phyloP scores from a whole-genome alignment of 1,140 invertebrate genomes.

The Oreohelix idahoensis region DNA sequence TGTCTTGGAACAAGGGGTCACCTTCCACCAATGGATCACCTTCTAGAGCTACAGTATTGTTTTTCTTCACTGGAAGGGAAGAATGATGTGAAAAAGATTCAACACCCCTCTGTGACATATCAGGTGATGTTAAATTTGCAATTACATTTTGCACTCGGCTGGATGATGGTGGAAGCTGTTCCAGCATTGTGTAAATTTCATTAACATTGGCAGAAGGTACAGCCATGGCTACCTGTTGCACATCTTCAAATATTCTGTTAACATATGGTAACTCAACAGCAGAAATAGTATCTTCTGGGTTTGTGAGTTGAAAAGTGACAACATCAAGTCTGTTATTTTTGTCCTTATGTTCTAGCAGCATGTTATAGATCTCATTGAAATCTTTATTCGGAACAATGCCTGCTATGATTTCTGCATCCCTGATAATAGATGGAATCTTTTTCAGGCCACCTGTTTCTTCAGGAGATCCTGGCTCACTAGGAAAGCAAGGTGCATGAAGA shows the following conservation, averaged over 20 bases:
- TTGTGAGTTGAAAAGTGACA: constrained; percentile 52
- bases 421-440: constrained; percentile 46
- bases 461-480: neutral
- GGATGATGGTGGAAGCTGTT: constrained; percentile 18
- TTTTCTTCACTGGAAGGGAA: constrained; percentile 36
- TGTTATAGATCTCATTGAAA: constrained; percentile 51
- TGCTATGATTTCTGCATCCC: constrained; percentile 59
- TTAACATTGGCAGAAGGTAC: constrained; percentile 20
- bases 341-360: constrained; percentile 50
- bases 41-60: constrained; percentile 37
- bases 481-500: neutral
- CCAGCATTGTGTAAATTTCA: constrained; percentile 20
- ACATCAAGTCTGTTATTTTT: constrained; percentile 60
- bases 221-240: neutral
- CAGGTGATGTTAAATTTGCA: constrained; percentile 43
- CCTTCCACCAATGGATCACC: constrained; percentile 52
- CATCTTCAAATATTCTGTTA: constrained; percentile 17
- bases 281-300: constrained; percentile 18
- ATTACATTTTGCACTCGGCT: constrained; percentile 57
- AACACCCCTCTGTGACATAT: constrained; percentile 26
- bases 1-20: constrained; percentile 62
- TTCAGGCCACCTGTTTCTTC: neutral
- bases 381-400: constrained; percentile 51
- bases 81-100: constrained; percentile 21
- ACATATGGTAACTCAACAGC: neutral